phyloP scores from a whole-genome alignment of 2,888 invertebrate species.

The Taphrorychus bicolor region DNA sequence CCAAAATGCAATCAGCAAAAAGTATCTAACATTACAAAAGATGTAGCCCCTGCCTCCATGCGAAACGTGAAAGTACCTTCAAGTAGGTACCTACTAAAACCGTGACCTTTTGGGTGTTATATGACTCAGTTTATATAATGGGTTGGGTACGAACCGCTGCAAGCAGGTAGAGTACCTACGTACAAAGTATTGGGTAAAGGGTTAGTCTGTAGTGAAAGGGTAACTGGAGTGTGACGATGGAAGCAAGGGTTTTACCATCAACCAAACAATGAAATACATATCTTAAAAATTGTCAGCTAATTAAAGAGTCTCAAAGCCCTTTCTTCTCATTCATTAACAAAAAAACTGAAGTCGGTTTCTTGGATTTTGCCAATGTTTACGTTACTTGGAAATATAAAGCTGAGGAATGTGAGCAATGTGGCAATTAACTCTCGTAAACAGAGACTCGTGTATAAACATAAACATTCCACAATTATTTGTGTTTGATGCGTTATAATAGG shows the following conservation, averaged over 20 bases:
- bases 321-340: too few relatives aligned
- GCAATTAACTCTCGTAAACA: not conserved
- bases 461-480: not conserved
- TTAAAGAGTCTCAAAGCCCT: too few relatives aligned
- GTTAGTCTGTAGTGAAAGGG: too few relatives aligned
- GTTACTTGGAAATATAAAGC: not conserved
- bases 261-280: too few relatives aligned
- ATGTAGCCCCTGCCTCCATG: not conserved
- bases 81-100: not conserved
- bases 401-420: not conserved
- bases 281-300: too few relatives aligned
- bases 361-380: too few relatives aligned
- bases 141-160: not conserved
- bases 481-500: too few relatives aligned
- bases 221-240: too few relatives aligned
- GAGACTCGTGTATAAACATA: not conserved
- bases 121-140: not conserved
- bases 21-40: not conserved
- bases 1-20: not conserved
- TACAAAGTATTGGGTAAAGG: too few relatives aligned
- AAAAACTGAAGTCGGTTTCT: too few relatives aligned
- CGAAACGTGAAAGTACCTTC: conserved; percentile 4
- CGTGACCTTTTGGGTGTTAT: conserved; percentile 1
- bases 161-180: not conserved
- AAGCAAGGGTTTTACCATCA: too few relatives aligned